phyloP scores from a whole-genome alignment of 2,797 vertebrate species.

The Corythornis leucogaster region DNA sequence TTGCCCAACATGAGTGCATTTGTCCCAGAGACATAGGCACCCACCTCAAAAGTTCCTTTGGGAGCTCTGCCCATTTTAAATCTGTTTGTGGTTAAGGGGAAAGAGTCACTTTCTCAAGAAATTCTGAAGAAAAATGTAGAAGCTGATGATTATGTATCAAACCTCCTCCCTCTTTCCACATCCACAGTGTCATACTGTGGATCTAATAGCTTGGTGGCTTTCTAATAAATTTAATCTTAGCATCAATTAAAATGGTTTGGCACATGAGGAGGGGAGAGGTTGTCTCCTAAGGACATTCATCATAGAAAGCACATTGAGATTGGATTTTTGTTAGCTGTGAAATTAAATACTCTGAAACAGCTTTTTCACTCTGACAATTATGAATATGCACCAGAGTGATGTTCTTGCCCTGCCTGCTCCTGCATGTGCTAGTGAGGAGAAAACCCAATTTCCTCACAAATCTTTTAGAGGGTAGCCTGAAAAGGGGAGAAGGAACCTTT shows the following conservation, averaged over 20 bases:
- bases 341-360: conserved; percentile 27
- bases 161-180: background rate
- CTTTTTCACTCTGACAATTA: conserved; percentile 22
- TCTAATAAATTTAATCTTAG: conserved; percentile 25
- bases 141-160: background rate
- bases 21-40: background rate
- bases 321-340: conserved; percentile 33
- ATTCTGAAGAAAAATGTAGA: background rate
- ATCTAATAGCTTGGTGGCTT: background rate
- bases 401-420: background rate
- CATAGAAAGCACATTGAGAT: background rate
- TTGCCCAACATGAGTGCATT: background rate
- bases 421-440: background rate
- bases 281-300: background rate
- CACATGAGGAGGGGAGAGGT: background rate
- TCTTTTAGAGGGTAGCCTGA: background rate
- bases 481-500: background rate
- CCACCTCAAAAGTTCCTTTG: background rate
- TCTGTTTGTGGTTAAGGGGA: background rate
- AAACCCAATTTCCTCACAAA: background rate
- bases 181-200: background rate
- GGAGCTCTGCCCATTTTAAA: background rate
- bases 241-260: conserved; percentile 11
- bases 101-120: background rate
- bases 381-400: background rate